Conservation (phyloP, 23 tunicate genomes). For the Diplosoma virens region DNA sequence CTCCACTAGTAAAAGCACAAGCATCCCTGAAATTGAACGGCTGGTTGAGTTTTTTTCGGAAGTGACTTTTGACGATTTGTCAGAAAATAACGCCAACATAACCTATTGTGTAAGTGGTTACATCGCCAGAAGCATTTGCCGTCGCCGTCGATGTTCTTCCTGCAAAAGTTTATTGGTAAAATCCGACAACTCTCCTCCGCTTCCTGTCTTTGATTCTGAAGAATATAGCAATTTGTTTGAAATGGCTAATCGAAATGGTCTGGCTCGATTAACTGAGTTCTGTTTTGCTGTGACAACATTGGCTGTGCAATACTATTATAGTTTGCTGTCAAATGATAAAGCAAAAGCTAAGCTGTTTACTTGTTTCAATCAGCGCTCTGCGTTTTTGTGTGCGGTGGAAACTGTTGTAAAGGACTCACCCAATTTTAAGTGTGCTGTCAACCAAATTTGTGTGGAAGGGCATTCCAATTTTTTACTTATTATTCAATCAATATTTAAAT, state of each 20-base stretch:
- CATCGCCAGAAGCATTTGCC: neutral
- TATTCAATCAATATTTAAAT: neutral
- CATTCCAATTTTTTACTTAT: neutral
- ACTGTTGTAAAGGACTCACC: neutral
- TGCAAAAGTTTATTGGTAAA: neutral
- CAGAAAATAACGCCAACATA: conserved; percentile 2
- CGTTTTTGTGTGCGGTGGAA: neutral
- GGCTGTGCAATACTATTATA: neutral
- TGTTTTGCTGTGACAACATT: neutral
- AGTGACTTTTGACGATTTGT: conserved; percentile 3
- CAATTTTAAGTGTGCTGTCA: neutral
- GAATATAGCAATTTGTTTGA: neutral
- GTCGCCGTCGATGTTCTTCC: neutral
- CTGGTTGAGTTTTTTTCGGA: neutral
- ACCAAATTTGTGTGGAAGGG: neutral
- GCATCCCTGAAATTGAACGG: neutral
- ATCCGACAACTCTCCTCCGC: neutral
- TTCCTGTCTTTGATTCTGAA: neutral
- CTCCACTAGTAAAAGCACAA: neutral
- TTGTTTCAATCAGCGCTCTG: neutral
- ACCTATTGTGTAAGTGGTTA: neutral
- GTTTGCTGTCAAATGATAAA: neutral
- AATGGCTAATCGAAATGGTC: conserved; percentile 1
- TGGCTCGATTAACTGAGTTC: neutral
- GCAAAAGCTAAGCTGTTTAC: neutral